Conservation (phyloP, 1,140 invertebrate species). For the Monochamus saltuarius region DNA sequence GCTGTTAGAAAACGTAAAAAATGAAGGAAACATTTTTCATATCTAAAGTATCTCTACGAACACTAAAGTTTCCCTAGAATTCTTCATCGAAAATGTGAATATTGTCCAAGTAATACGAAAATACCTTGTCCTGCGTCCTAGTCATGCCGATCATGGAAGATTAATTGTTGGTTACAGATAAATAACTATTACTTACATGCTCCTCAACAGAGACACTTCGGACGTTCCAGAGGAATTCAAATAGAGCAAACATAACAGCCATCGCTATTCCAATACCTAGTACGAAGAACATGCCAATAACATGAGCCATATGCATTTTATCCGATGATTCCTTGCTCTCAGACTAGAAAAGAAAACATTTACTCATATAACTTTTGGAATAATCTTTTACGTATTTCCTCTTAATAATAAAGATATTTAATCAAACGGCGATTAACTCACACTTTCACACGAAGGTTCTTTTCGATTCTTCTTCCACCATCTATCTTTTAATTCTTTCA, state of each 20-base stretch:
- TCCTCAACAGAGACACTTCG: slow-evolving; percentile 74
- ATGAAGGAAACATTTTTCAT: too few species aligned
- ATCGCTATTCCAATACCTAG: slow-evolving; percentile 68
- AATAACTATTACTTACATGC: slow-evolving; percentile 64
- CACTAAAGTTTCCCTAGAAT: too few species aligned
- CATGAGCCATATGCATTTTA: slow-evolving; percentile 75
- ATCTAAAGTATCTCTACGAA: too few species aligned
- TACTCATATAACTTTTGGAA: too few species aligned
- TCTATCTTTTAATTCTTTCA: slow-evolving; percentile 75
- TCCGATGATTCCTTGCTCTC: slow-evolving; percentile 43
- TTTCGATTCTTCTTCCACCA: slow-evolving; percentile 77
- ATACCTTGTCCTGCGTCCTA: too few species aligned
- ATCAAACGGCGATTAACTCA: neutral
- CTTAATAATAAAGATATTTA: too few species aligned
- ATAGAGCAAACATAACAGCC: slow-evolving; percentile 66
- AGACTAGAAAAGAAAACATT: slow-evolving; percentile 9
- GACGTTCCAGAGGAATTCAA: slow-evolving; percentile 83
- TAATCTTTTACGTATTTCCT: too few species aligned
- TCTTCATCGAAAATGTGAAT: too few species aligned
- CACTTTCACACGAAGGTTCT: slow-evolving; percentile 27
- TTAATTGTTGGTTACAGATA: too few species aligned
- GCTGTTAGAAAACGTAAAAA: too few species aligned
- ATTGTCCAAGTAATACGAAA: too few species aligned
- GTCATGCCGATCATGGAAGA: too few species aligned
- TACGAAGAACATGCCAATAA: slow-evolving; percentile 90